phyloP scores from a whole-genome alignment of 1,140 invertebrate genomes.

The Meloidogyne floridensis region DNA sequence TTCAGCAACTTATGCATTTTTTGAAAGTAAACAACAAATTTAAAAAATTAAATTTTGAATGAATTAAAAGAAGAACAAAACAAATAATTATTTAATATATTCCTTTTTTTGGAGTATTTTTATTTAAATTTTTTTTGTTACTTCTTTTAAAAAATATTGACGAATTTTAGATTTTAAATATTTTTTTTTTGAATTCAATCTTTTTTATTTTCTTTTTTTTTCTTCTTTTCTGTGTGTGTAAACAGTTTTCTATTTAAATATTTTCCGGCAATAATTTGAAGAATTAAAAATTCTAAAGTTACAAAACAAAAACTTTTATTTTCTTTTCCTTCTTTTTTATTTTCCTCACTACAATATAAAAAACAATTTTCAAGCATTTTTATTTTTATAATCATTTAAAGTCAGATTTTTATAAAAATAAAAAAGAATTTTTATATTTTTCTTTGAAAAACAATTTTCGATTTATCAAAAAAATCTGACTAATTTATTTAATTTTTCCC shows the following conservation, averaged over 20 bases:
- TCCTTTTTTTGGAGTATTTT: too few relatives aligned
- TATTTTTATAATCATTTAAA: too few relatives aligned
- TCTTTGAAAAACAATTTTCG: too few relatives aligned
- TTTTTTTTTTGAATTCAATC: not conserved
- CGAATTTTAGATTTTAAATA: not conserved
- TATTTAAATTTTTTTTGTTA: not conserved
- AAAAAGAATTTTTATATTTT: too few relatives aligned
- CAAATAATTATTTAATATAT: not conserved
- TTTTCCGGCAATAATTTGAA: not conserved
- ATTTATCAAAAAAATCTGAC: too few relatives aligned
- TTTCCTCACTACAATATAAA: too few relatives aligned
- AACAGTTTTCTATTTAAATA: not conserved
- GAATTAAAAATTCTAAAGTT: not conserved
- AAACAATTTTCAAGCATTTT: too few relatives aligned
- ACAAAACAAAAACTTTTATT: too few relatives aligned
- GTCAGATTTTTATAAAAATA: too few relatives aligned
- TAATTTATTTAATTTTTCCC: too few relatives aligned
- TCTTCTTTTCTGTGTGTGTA: not conserved
- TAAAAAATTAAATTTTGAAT: not conserved
- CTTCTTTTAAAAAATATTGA: not conserved
- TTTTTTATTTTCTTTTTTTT: not conserved
- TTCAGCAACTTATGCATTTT: slow-evolving; percentile 34
- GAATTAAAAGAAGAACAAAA: not conserved
- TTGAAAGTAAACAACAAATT: slow-evolving; percentile 20
- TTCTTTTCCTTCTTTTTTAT: too few relatives aligned